Base-by-base conservation (phyloP, 2,113 vertebrate genomes). In the Ceratotherium simum region DNA sequence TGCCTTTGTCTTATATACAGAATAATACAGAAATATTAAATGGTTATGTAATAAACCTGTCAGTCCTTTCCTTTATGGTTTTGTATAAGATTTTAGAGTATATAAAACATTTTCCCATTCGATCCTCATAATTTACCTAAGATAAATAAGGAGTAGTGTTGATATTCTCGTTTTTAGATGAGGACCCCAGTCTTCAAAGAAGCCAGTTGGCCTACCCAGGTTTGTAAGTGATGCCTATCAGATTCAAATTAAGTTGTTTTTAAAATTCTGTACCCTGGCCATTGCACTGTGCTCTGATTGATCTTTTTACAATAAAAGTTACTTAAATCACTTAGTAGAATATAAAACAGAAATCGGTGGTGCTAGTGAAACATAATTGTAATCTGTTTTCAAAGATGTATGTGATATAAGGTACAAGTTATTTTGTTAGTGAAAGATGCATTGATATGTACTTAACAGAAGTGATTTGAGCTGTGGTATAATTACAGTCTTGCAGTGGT, bases 201-300 rank as follows among this genome's bases (percentile, higher is more conserved):
- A 88, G 13, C 14, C 62, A 62, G 0, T 3, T 73, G 33, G 11
- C 39, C 56, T 91, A 10, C 21, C 46, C 23, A 20, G 42, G 14
- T 73, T 88, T 91, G 5, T 95, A 64, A 87, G 46, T 56, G 54
- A 18, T 94, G 36, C 54, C 39, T 46, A 72, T 67, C 20, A 85
- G n/a, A 78, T 95, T 93, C 76, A 91, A 90, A 90, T n/a, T 58
- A 67, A 94, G 13, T 73, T 86, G 18, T 91, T 81, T 81, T 51
- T 42, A 29, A 29, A 69, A 27, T 60, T 76, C 8, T 78, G 1
- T 67, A 81, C 65, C 4, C 14, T 69, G 25, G 39, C 2, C 7
- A 20, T 85, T 86, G 39, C 5, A 6, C 12, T 84, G 64, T 84
- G 14, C n/a, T 83, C 33, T 72, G 8, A 48, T 46, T 92, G 67